A percentile compares a stretch with the other conserved stretches of the same genome.
Evolutionary conservation across 1,140 invertebrate genomes (phyloP).

Genomic region (Papilio glaucus): DNA sequence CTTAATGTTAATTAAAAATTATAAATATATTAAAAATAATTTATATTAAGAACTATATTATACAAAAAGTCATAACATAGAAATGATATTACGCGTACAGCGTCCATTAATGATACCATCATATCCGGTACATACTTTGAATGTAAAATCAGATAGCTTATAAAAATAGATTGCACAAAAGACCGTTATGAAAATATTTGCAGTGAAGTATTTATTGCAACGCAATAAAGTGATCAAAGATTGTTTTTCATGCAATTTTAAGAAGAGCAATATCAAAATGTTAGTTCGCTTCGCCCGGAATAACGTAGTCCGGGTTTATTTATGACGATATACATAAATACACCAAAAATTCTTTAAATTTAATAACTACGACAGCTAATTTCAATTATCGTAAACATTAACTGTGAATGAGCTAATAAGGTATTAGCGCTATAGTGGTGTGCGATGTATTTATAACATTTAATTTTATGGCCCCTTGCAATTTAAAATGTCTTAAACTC

Average conservation of each 20-base stretch:
- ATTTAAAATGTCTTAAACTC: slow-evolving; percentile 56
- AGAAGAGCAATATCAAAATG: slow-evolving; percentile 39
- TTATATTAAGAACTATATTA: slow-evolving; percentile 74
- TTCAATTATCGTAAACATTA: slow-evolving; percentile 18
- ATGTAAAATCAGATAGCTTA: slow-evolving; percentile 74
- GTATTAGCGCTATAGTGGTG: slow-evolving; percentile 44
- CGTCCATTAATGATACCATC: slow-evolving; percentile 48
- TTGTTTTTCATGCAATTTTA: slow-evolving; percentile 38
- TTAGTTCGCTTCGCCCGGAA: slow-evolving; percentile 13
- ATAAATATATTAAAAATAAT: slow-evolving; percentile 80
- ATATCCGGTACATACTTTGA: slow-evolving; percentile 48
- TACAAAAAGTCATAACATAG: slow-evolving; percentile 77
- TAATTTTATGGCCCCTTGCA: slow-evolving; percentile 72
- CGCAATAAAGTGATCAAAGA: slow-evolving; percentile 40
- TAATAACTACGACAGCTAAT: slow-evolving; percentile 35
- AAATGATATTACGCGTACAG: slow-evolving; percentile 73
- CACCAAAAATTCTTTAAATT: slow-evolving; percentile 29
- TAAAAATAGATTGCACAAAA: slow-evolving; percentile 82
- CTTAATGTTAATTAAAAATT: slow-evolving; percentile 78
- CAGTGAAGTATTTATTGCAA: slow-evolving; percentile 64
- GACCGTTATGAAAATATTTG: slow-evolving; percentile 76
- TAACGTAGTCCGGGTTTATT: not conserved
- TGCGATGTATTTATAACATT: slow-evolving; percentile 53
- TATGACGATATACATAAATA: slow-evolving; percentile 8
- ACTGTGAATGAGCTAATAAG: slow-evolving; percentile 47